These are phyloP conservation scores for Xenopus tropicalis DNA, from an alignment of 2,113 vertebrate genomes.

Conservation along the genomic window UCB_Xtro_10.0 CM004451.2:62985501-62986000, in stretches of 20 bases:
- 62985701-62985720: slow-evolving; percentile 5
- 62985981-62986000: slow-evolving; percentile 26
- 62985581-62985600: too few species aligned
- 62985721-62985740: slow-evolving; percentile 25
- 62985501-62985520: too few species aligned
- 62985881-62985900: slow-evolving; percentile 30
- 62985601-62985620: too few species aligned
- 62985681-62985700: not conserved
- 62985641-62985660: not conserved
- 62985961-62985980: slow-evolving; percentile 35
- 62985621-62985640: too few species aligned
- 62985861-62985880: slow-evolving; percentile 38
- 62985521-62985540: too few species aligned
- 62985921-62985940: slow-evolving; percentile 25
- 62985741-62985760: slow-evolving; percentile 13
- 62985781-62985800: slow-evolving; percentile 18
- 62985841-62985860: slow-evolving; percentile 35
- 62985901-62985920: slow-evolving; percentile 1
- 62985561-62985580: too few species aligned
- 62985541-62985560: too few species aligned
- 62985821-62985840: slow-evolving; percentile 32
- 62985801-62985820: slow-evolving; percentile 14
- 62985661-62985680: not conserved
- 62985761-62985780: slow-evolving; percentile 5
- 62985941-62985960: slow-evolving; percentile 23